phyloP scores from a whole-genome alignment of 1,140 invertebrate genomes.

The Eriosoma lanigerum region DNA sequence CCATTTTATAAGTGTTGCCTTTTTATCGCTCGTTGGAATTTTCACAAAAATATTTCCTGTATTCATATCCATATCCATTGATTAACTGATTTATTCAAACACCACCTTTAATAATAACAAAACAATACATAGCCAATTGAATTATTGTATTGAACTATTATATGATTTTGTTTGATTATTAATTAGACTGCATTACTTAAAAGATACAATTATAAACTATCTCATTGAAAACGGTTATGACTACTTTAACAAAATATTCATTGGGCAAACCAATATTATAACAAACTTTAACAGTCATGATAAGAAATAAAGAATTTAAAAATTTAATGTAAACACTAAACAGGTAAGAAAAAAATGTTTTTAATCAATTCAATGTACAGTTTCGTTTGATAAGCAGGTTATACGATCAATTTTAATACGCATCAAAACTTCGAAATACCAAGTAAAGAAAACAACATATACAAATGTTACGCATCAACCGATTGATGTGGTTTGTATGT shows the following conservation, averaged over 20 bases:
- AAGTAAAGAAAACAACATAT: not conserved
- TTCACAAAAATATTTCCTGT: constrained; percentile 54
- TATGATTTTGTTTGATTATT: not conserved
- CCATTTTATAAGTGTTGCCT: constrained; percentile 81
- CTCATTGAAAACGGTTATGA: not conserved
- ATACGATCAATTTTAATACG: not conserved
- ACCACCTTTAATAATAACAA: not conserved
- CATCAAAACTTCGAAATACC: not conserved
- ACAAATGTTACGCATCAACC: not conserved
- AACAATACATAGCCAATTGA: too few relatives aligned
- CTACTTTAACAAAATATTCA: not conserved
- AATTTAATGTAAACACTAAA: not conserved
- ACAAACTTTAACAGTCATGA: constrained; percentile 39
- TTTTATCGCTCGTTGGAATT: constrained; percentile 59
- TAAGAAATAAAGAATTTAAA: constrained; percentile 19
- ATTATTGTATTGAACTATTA: not conserved
- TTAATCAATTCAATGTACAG: not conserved
- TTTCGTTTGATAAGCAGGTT: not conserved
- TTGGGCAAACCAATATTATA: not conserved
- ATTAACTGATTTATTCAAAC: not conserved
- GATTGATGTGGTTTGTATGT: not conserved
- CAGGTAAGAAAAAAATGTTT: not conserved
- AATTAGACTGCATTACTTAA: not conserved
- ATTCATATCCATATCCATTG: constrained; percentile 55
- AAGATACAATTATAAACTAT: not conserved